phyloP scores from a whole-genome alignment of 2,888 invertebrate genomes.

The Cephalotes varians region DNA sequence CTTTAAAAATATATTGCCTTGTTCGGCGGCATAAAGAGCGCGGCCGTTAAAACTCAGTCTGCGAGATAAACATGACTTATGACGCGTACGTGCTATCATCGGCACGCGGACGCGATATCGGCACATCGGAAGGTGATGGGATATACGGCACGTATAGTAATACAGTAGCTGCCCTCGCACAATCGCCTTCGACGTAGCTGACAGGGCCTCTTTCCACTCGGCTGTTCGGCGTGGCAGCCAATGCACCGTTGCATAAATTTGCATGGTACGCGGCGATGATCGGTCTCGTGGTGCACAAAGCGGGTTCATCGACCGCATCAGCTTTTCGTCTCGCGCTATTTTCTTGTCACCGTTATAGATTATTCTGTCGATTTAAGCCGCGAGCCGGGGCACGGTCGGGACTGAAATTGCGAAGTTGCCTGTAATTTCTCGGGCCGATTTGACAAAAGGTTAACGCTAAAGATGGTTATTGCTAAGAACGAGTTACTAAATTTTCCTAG shows the following conservation, averaged over 20 bases:
- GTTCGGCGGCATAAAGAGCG: background rate
- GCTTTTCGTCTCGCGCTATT: slow-evolving; percentile 58
- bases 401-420: slow-evolving; percentile 18
- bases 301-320: slow-evolving; percentile 57
- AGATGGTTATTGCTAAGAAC: background rate
- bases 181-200: slow-evolving; percentile 61
- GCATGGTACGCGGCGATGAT: slow-evolving; percentile 62
- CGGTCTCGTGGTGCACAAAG: slow-evolving; percentile 55
- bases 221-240: slow-evolving; percentile 48
- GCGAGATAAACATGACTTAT: slow-evolving; percentile 38
- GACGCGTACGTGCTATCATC: slow-evolving; percentile 16
- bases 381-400: background rate
- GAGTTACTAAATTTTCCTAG: background rate
- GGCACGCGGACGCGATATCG: slow-evolving; percentile 23
- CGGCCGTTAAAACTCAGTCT: slow-evolving; percentile 23
- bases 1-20: slow-evolving; percentile 17
- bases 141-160: slow-evolving; percentile 21
- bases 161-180: slow-evolving; percentile 41
- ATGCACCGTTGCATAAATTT: slow-evolving; percentile 67
- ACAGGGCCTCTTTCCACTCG: slow-evolving; percentile 60
- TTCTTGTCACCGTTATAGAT: slow-evolving; percentile 68
- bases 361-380: slow-evolving; percentile 57
- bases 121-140: slow-evolving; percentile 19
- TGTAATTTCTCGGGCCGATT: background rate
- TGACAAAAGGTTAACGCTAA: background rate